Evolutionary conservation across 2,113 vertebrate species (phyloP).

Genomic region (Hiodon alosoides): DNA sequence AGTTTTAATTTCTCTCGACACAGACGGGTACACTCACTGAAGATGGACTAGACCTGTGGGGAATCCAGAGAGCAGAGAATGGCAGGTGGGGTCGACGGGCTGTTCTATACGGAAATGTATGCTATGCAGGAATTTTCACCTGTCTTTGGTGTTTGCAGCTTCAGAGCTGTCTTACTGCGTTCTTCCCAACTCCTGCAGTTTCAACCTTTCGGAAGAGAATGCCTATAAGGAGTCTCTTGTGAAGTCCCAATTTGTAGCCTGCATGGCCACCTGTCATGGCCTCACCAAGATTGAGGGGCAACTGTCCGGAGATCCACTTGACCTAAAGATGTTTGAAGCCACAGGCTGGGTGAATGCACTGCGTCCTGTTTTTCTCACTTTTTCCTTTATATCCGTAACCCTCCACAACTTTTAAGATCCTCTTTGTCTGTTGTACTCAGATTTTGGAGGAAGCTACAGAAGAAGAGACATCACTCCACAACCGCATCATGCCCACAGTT

Average conservation of each 20-base stretch:
- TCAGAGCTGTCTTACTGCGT: background rate
- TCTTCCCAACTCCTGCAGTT: conserved; percentile 56
- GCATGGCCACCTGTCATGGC: conserved; percentile 97
- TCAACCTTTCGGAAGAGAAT: conserved; percentile 79
- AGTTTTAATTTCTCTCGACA: background rate
- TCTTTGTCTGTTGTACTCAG: conserved; percentile 46
- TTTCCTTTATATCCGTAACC: too few relatives aligned
- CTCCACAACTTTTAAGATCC: background rate
- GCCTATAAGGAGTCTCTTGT: conserved; percentile 78
- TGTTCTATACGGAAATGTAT: background rate
- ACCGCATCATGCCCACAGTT: conserved; percentile 93
- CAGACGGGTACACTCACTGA: conserved; percentile 97
- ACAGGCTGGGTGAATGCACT: conserved; percentile 87
- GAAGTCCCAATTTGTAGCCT: conserved; percentile 88
- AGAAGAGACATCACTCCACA: conserved; percentile 93
- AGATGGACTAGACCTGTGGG: conserved; percentile 94
- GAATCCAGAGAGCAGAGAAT: conserved; percentile 82
- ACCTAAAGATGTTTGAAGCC: conserved; percentile 97
- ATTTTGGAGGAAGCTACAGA: conserved; percentile 93
- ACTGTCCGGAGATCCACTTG: conserved; percentile 91
- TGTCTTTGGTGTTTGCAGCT: background rate
- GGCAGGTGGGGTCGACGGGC: conserved; percentile 61
- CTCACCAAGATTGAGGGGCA: conserved; percentile 94
- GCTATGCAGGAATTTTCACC: background rate
- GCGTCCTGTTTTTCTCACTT: background rate